Base-by-base conservation (phyloP, 2,113 vertebrate species). In the Pholis gunnellus region DNA sequence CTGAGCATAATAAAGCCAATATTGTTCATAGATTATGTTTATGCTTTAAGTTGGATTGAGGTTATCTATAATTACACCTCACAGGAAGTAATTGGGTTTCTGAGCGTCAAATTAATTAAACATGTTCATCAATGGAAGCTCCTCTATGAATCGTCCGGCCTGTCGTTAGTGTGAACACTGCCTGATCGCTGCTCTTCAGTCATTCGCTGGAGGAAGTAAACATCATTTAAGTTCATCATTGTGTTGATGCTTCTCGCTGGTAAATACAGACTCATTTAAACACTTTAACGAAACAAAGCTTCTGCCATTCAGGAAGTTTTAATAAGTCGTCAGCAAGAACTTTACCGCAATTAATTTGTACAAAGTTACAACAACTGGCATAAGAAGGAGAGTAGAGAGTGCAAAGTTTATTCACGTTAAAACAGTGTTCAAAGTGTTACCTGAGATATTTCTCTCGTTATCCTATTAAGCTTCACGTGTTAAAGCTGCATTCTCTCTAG, bases 11-110 rank as follows among this genome's bases (percentile, higher is more conserved):
- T 31, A 59, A 64, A 65, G 0, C 27, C 52, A 20, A 42, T 75
- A 29, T 74, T 73, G 52, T 74, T 70, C 56, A 46, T 0, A 11
- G 52, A 64, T 75, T 4, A 36, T 60, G 72, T 69, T 60, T 20
- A 9, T 3, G 52, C 14, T 63, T 59, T 34, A 44, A 36, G 38
- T 67, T 5, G 4, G 46, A 64, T 63, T 31, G 46, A 81, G 31
- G 31, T 66, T 79, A 82, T 84, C 72, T 82, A 69, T 88, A 83
- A 89, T 86, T 86, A 80, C 69, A 63, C 69, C 69, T 77, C 40
- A 13, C 34, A 48, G 54, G 2, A 79, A 84, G 78, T 89, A 89
- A 86, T 88, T 91, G 48, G 25, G 3, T 87, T 82, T 77, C 52
- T 72, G 59, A 13, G 9, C 14, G 7, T 83, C 59, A 31, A 36